Evolutionary conservation across 1,140 invertebrate species (phyloP), one percentile per base, ranked within the genome.

Genomic region (Dreissena rostriformis): DNA sequence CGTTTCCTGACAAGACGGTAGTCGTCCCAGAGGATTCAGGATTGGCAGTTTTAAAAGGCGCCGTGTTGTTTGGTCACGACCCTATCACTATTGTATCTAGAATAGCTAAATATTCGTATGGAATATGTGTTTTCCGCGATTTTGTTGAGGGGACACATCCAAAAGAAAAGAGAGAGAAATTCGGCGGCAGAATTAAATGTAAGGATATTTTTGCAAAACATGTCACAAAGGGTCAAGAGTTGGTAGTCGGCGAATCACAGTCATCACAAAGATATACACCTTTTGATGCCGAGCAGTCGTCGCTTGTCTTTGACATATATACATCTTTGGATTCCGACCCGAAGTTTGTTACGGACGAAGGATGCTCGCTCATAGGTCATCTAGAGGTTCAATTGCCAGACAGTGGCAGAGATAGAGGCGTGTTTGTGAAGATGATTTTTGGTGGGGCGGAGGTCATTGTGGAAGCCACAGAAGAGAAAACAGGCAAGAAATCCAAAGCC

Each of bases 21-120:
- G 79, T 84, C 11, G 29, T 77, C 4, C 82, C 82, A 14, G 22
- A 63, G n/a, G 82, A 84, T 26, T 39, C 67, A 6, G 75, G 68
- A 28, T 53, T 84, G 39, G 67, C 75, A 19, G 82, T 84, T 52
- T 71, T 84, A 49, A 71, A 51, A 66, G 82, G 82, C 1, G 82
- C 82, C 11, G 75, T 79, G 5, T 72, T 72, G 14, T 84, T 84
- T 78, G 82, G 82, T 22, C 82, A 84, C 26, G 28, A 66, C 57
- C 82, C 82, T 0, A 22, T 74, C 5, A 66, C 67, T 4, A 84
- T 84, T 63, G 29, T 63, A 0, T 72, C 74, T 19, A 66, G 75
- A 29, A 78, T 78, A 66, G 67, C 82, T 7, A 84, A 73, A n/a
- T 78, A 52, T 22, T 75, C 82, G 15, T 84, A 84, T 29, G 82